A percentile compares a stretch with the other conserved stretches of the same genome.
Conservation (phyloP, 2,888 invertebrate genomes). For the Lucinisca nassula region DNA sequence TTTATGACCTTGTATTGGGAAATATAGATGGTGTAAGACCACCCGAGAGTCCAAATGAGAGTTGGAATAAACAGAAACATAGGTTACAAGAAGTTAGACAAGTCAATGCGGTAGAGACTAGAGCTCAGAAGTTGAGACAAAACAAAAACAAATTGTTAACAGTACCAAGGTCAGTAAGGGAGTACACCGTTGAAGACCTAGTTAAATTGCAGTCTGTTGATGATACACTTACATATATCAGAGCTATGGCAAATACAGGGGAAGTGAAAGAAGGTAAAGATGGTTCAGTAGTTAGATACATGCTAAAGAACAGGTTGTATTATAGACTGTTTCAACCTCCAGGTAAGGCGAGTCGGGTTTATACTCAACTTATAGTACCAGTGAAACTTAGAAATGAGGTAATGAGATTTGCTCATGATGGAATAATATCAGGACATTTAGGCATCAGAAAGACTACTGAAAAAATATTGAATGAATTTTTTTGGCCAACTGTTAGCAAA, state of each 20-base stretch:
- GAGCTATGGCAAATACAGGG: constrained; percentile 8
- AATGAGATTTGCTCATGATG: too few relatives aligned
- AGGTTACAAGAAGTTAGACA: not conserved
- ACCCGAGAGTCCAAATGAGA: not conserved
- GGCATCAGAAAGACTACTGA: too few relatives aligned
- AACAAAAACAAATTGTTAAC: not conserved
- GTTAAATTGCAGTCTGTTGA: not conserved
- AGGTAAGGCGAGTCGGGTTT: too few relatives aligned
- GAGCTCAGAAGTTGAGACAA: not conserved
- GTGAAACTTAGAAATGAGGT: too few relatives aligned
- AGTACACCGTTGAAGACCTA: not conserved
- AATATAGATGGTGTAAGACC: not conserved
- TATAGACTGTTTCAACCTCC: too few relatives aligned
- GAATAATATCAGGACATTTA: too few relatives aligned
- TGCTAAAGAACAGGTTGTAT: too few relatives aligned
- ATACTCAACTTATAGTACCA: too few relatives aligned
- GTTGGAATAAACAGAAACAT: not conserved
- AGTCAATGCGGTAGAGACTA: not conserved
- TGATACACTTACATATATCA: not conserved
- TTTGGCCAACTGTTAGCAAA: too few relatives aligned
- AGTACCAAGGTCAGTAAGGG: not conserved
- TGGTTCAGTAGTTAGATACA: too few relatives aligned
- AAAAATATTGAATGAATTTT: too few relatives aligned
- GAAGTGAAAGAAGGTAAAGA: too few relatives aligned
- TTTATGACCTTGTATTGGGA: not conserved